Evolutionary conservation across 2,113 vertebrate species (phyloP).

Genomic region (Datnioides undecimradiatus): DNA sequence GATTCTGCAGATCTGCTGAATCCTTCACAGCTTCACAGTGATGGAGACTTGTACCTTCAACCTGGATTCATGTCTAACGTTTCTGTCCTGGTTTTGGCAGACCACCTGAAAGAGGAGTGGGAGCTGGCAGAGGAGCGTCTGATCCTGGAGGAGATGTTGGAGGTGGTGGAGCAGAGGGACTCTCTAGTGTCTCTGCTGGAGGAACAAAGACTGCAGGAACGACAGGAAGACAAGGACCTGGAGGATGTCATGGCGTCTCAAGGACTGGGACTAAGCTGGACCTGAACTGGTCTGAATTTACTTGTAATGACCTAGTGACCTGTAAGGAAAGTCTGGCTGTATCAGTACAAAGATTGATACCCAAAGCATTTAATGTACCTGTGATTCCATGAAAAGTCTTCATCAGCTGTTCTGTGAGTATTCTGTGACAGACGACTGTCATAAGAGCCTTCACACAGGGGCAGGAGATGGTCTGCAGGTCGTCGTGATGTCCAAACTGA

Average conservation of each 20-base stretch:
- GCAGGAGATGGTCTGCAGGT: no score
- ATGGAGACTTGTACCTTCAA: no score
- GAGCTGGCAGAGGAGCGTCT: constrained; percentile 92
- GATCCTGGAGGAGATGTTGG: constrained; percentile 96
- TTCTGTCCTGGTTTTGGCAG: constrained; percentile 73
- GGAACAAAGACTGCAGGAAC: constrained; percentile 90
- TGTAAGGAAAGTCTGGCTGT: neutral
- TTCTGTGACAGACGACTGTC: no score
- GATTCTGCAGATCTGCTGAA: no score
- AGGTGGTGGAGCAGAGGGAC: constrained; percentile 95
- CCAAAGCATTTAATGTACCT: neutral
- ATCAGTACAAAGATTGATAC: neutral
- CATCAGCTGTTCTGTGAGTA: neutral
- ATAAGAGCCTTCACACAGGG: no score
- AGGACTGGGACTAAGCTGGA: constrained; percentile 80
- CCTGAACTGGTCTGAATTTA: constrained; percentile 12
- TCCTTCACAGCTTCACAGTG: no score
- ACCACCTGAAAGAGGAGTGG: constrained; percentile 91
- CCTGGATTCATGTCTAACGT: no score
- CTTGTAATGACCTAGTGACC: neutral
- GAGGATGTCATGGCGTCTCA: constrained; percentile 90
- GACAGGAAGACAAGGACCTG: constrained; percentile 91
- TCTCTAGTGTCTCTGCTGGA: constrained; percentile 93
- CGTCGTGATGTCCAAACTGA: no score
- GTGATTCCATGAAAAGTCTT: neutral